A percentile compares a stretch with the other conserved stretches of the same genome.
These are phyloP conservation scores for Ellobius talpinus DNA, from an alignment of 2,113 vertebrate genomes.

Conservation along the genomic window DNA sequence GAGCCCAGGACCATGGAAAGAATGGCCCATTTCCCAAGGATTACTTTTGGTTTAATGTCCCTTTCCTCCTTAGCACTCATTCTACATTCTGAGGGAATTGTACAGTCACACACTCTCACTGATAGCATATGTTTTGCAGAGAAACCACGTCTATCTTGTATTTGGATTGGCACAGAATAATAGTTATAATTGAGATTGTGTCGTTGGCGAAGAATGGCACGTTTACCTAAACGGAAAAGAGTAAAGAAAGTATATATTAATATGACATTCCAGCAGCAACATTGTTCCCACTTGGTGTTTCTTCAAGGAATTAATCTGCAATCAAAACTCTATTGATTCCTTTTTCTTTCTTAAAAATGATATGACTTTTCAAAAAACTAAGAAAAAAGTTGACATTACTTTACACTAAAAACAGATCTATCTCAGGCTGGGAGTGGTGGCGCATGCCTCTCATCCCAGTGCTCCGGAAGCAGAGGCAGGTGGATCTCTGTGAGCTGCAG, in stretches of 20 bases:
- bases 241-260: background rate
- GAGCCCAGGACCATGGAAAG: constrained; percentile 93
- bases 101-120: constrained; percentile 87
- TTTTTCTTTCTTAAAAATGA: constrained; percentile 29
- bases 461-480: background rate
- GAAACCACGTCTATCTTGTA: constrained; percentile 89
- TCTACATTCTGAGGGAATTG: constrained; percentile 83
- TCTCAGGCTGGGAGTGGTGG: background rate
- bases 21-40: constrained; percentile 90
- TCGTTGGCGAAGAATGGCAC: constrained; percentile 83
- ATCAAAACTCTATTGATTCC: background rate
- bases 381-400: background rate
- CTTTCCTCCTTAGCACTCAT: accelerated
- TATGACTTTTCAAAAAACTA: background rate
- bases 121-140: constrained; percentile 69
- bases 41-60: constrained; percentile 64
- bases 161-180: constrained; percentile 86
- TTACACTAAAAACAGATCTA: background rate
- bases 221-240: constrained; percentile 83
- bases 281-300: background rate
- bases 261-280: background rate
- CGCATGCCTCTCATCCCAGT: background rate
- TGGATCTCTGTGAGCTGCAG: background rate
- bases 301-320: background rate
- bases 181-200: constrained; percentile 80